A percentile compares a stretch with the other conserved stretches of the same genome.
Conservation (phyloP, 2,888 invertebrate genomes). For the Odontomyia ornata region DNA sequence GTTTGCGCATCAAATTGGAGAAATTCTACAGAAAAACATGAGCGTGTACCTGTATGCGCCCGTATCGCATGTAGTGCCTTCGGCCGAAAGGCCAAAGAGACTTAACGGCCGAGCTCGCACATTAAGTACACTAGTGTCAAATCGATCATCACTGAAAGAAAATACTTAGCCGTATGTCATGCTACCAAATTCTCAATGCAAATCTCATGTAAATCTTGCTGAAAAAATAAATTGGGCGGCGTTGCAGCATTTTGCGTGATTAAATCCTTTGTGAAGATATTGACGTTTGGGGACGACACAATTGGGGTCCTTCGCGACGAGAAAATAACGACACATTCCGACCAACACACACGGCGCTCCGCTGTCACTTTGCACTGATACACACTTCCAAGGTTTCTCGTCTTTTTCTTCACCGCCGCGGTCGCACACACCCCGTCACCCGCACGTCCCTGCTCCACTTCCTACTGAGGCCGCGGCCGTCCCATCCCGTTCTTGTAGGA, state of each 20-base stretch:
- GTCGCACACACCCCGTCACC: not conserved
- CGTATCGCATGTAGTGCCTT: not conserved
- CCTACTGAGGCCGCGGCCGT: slow-evolving; percentile 26
- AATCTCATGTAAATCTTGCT: not conserved
- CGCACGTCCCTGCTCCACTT: slow-evolving; percentile 20
- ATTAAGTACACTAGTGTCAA: slow-evolving; percentile 15
- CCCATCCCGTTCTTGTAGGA: slow-evolving; percentile 8
- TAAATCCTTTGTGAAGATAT: not conserved
- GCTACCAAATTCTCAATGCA: not conserved
- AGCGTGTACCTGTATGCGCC: not conserved
- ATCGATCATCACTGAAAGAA: slow-evolving; percentile 32
- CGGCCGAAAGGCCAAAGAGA: not conserved
- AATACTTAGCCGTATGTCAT: not conserved
- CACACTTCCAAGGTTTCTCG: slow-evolving; percentile 37
- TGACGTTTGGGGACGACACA: not conserved
- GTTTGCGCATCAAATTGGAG: slow-evolving; percentile 24
- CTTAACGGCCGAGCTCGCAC: not conserved
- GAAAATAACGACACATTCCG: slow-evolving; percentile 15
- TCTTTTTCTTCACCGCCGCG: slow-evolving; percentile 20
- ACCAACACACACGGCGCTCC: not conserved
- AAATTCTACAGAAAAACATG: slow-evolving; percentile 6
- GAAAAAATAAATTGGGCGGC: not conserved
- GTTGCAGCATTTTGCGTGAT: not conserved
- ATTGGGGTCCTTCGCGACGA: not conserved
- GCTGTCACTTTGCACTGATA: slow-evolving; percentile 19